These are phyloP conservation scores for Antechinus stuartii DNA, from an alignment of 2,113 vertebrate species.

Conservation along the genomic window DNA sequence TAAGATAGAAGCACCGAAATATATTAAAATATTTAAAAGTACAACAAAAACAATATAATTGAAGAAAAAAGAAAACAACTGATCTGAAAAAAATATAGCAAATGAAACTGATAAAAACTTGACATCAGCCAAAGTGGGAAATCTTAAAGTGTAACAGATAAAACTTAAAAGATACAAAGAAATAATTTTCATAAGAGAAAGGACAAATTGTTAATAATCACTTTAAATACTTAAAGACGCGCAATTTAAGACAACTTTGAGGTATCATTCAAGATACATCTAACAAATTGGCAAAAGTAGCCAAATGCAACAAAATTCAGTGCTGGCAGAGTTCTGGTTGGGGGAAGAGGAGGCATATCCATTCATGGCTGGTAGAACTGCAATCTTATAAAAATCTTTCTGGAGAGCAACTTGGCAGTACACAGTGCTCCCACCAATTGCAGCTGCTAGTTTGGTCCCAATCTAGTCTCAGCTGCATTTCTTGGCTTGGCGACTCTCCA, in stretches of 20 bases:
- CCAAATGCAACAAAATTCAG: not conserved
- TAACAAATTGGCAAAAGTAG: not conserved
- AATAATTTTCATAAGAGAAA: not conserved
- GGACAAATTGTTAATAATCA: not conserved
- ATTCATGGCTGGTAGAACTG: not conserved
- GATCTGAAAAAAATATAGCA: not conserved
- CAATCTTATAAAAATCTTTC: not conserved
- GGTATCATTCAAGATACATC: not conserved
- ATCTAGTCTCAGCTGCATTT: not conserved
- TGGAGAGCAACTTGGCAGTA: not conserved
- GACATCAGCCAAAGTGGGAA: not conserved
- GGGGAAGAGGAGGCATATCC: not conserved
- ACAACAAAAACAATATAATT: not conserved
- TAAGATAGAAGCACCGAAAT: not conserved
- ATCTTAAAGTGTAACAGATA: not conserved
- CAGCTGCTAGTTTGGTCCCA: not conserved
- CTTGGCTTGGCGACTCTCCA: not conserved
- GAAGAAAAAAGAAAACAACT: not conserved
- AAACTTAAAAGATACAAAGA: not conserved
- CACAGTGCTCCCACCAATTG: not conserved
- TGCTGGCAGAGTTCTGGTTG: not conserved
- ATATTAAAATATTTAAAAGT: not conserved
- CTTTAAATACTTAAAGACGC: not conserved
- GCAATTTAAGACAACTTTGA: not conserved
- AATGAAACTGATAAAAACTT: not conserved